A percentile compares a stretch with the other conserved stretches of the same genome.
Evolutionary conservation across 2,113 vertebrate genomes (phyloP).

Genomic region (Pongo abelii): DNA sequence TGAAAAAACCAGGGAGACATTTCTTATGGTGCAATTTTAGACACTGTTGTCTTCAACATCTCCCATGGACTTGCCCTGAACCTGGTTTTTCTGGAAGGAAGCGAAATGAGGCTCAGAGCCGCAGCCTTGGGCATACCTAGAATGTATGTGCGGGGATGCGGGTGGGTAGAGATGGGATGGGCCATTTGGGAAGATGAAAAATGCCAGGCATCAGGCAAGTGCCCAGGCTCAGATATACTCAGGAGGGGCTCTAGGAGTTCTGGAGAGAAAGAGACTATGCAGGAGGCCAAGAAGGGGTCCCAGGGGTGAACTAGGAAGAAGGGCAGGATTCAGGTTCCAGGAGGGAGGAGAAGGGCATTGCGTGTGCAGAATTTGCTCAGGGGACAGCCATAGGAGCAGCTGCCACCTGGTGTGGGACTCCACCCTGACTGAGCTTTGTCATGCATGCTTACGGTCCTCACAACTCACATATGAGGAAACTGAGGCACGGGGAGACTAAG

Average conservation of each 20-base stretch:
- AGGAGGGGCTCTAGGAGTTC: neutral
- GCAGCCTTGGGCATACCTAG: neutral
- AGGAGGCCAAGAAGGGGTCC: neutral
- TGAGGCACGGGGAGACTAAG: neutral
- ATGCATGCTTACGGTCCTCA: fast-evolving
- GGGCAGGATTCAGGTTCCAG: neutral
- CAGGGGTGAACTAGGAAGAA: neutral
- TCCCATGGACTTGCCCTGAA: neutral
- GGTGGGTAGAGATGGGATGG: neutral
- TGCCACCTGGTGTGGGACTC: fast-evolving
- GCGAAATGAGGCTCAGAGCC: neutral
- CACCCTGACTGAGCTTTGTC: fast-evolving
- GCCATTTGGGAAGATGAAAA: neutral
- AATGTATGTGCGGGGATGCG: neutral
- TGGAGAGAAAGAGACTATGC: neutral
- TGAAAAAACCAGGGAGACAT: fast-evolving
- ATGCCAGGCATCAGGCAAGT: neutral
- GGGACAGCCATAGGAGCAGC: too few species aligned
- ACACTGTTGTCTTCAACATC: fast-evolving
- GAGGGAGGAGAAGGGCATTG: neutral
- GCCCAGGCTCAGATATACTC: neutral
- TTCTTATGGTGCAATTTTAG: neutral
- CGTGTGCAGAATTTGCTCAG: neutral
- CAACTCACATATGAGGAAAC: neutral
- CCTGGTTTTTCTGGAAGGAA: neutral